Evolutionary conservation across 2,888 invertebrate species (phyloP), one percentile per base, ranked within the genome.

Genomic region (Rhopalosiphum nymphaeae): DNA sequence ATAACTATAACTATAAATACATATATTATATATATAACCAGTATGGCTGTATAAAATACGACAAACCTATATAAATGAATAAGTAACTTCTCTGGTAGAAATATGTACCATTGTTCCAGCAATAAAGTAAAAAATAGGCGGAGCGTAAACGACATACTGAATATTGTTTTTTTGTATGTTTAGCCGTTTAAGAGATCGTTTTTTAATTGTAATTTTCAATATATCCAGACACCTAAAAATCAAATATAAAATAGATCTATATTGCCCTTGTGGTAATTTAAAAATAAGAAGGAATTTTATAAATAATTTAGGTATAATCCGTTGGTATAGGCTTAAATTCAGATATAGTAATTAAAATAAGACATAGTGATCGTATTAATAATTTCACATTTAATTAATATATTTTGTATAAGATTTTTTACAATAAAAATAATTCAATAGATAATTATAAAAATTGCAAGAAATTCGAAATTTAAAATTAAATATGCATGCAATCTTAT

Each of bases 61-160:
- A 36, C 21, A 42, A 78, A 78, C 36, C 78, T 36, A 78, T 36
- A 78, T 36, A 78, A 78, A 78, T 78, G 36, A 78, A 78, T 78
- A 78, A 78, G 36, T 21, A 78, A 36, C 36, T 78, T 36, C 36
- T 78, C 36, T 78, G 78, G 9, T 36, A 78, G 36, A 90, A 67
- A 90, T 25, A 53, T 2, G 53, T 53, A 46, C 90, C 90, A 90
- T 67, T 90, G 46, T 90, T 90, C 46, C 42, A 67, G 42, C n/a
- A 29, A n/a, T 61, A 29, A 46, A 57, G n/a, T 67, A 61, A 89
- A 67, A 46, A 90, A 90, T 46, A 90, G 90, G 46, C 46, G 46
- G 61, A 21, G 61, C 61, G n/a, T 42, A 84, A 16, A 67, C 91
- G 91, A 84, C 78, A 91, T 78, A 67, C 57, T 46, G 78, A 42